Evolutionary conservation across 2,888 invertebrate species (phyloP).

Genomic region (Eupithecia pulchellata): DNA sequence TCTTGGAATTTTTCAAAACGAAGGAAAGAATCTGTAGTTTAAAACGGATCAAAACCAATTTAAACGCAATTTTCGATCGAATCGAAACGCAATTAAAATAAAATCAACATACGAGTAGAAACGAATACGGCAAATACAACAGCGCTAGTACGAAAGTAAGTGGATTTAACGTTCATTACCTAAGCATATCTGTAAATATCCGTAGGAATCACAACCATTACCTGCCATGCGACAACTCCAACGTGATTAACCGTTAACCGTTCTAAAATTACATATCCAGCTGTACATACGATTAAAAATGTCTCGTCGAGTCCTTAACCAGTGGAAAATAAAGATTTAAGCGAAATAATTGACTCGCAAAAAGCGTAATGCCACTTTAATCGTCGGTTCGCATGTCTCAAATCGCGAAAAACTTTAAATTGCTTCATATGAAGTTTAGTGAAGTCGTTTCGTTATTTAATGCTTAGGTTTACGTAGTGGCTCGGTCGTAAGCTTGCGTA

Average conservation of each 20-base stretch:
- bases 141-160: no score
- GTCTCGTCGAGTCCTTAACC: conserved; percentile 41
- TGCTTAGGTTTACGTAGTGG: conserved; percentile 47
- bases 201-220: conserved; percentile 3
- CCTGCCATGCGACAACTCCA: conserved; percentile 26
- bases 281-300: conserved; percentile 36
- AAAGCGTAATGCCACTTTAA: conserved; percentile 71
- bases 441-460: conserved; percentile 64
- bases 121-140: background rate
- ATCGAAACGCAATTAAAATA: no score
- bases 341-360: conserved; percentile 65
- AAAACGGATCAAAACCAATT: no score
- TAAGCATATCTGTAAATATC: background rate
- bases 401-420: conserved; percentile 63
- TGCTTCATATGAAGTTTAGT: conserved; percentile 60
- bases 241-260: conserved; percentile 22
- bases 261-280: conserved; percentile 14
- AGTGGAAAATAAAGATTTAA: conserved; percentile 48
- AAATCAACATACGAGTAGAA: no score
- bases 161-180: background rate
- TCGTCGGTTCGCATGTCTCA: conserved; percentile 70
- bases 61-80: no score
- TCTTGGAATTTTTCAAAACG: no score
- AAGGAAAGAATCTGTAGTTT: no score
- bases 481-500: conserved; percentile 46